A percentile compares a stretch with the other conserved stretches of the same genome.
Evolutionary conservation across 2,888 invertebrate species (phyloP).

Genomic region (Tubiluchus corallicola): DNA sequence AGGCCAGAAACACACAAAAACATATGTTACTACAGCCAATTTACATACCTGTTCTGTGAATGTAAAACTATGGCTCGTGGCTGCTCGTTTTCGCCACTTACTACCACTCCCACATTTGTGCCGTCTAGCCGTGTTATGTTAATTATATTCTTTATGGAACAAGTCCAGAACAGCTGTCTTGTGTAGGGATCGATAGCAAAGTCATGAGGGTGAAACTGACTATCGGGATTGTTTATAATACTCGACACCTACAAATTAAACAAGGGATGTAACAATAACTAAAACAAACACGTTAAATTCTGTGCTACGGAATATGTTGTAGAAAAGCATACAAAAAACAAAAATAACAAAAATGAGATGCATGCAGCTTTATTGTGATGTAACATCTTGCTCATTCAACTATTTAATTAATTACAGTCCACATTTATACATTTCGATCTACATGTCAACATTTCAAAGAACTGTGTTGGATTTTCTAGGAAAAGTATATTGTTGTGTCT

Average conservation of each 20-base stretch:
- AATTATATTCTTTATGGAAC: conserved; percentile 58
- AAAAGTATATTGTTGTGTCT: no score
- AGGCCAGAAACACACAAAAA: conserved; percentile 1
- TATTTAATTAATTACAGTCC: no score
- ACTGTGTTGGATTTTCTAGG: no score
- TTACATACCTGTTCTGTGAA: conserved; percentile 47
- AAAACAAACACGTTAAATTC: no score
- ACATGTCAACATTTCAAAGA: no score
- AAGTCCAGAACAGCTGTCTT: conserved; percentile 71
- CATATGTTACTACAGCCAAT: conserved; percentile 7
- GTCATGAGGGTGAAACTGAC: conserved; percentile 46
- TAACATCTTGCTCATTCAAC: no score
- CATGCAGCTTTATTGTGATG: no score
- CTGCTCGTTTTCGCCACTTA: conserved; percentile 53
- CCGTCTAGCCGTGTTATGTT: conserved; percentile 59
- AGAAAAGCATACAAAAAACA: no score
- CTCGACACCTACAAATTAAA: conserved; percentile 12
- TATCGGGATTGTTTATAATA: conserved; percentile 16
- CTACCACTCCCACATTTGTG: conserved; percentile 37
- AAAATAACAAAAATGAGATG: no score
- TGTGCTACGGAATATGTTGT: no score
- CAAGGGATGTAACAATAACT: no score
- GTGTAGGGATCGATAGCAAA: conserved; percentile 69
- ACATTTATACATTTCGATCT: no score
- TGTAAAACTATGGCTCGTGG: conserved; percentile 67